Evolutionary conservation across 2,113 vertebrate genomes (phyloP).

Genomic region (Chiloscyllium plagiosum): DNA sequence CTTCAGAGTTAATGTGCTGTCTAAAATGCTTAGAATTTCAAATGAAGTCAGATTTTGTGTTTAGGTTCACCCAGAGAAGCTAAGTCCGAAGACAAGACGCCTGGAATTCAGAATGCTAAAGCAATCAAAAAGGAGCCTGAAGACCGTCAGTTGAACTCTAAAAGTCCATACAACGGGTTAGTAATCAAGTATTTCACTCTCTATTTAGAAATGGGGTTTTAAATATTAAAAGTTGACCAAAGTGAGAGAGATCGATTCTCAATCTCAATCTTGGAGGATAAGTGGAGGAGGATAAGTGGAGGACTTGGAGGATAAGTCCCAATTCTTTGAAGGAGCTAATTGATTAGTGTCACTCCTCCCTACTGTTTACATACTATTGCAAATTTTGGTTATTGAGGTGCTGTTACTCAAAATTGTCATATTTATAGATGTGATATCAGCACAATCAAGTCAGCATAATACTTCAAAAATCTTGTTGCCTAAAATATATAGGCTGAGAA

Average conservation of each 20-base stretch:
- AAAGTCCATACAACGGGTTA: slow-evolving; percentile 95
- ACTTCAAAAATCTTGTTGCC: neutral
- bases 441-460: neutral
- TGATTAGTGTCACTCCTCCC: neutral
- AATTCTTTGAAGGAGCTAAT: neutral
- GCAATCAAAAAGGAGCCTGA: slow-evolving; percentile 82
- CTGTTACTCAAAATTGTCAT: neutral
- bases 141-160: slow-evolving; percentile 72
- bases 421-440: neutral
- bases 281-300: neutral
- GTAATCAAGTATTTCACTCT: slow-evolving; percentile 41
- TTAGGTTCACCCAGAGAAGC: slow-evolving; percentile 78
- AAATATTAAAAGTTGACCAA: neutral
- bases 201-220: neutral
- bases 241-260: neutral
- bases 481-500: slow-evolving; percentile 65
- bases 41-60: neutral
- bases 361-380: neutral
- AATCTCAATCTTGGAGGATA: too few relatives aligned
- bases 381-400: neutral
- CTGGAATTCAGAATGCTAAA: slow-evolving; percentile 69
- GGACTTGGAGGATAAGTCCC: too few relatives aligned
- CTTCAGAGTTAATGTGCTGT: neutral
- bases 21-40: neutral
- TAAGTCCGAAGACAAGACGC: slow-evolving; percentile 83